Evolutionary conservation across 2,797 vertebrate species (phyloP), one percentile per base, ranked within the genome.

Genomic region (Anguilla obscura): DNA sequence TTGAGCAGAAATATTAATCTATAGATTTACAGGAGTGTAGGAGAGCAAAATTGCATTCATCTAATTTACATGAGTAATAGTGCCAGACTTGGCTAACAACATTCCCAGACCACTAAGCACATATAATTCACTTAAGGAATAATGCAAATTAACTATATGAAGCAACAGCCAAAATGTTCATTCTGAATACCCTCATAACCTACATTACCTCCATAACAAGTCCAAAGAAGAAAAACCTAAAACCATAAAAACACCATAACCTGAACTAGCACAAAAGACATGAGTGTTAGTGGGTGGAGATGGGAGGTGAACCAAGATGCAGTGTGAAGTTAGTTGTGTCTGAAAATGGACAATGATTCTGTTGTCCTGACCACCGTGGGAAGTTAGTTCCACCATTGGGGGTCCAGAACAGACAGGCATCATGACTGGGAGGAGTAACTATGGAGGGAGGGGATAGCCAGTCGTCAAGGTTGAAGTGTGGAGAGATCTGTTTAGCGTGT

Each of bases 121-220:
- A 63, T 63, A 63, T 63, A 24, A 63, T 63, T 63, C 58, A 63
- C 24, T 69, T n/a, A 27, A 63, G 60, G 16, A 63, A 63, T 63
- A 24, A 63, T 63, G 60, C 60, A 63, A 63, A 21, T 21, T 63
- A 63, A 63, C 60, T 63, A 63, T 63, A 18, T 21, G 21, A 63
- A 63, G 60, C 63, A 69, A 27, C 63, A 69, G n/a, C 21, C 63
- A 69, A 69, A 69, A 7, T 69, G 27, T n/a, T 27, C 2, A 3
- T 63, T 63, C 63, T 69, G 63, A 69, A 69, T 69, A 69, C 63
- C 63, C 24, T n/a, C 63, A 69, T 69, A 69, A 27, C 63, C 63
- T 69, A 8, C 63, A 69, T 69, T 69, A 69, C 63, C 63, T 69
- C 24, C n/a, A 69, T 27, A 69, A 69, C 63, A 69, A 7, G 63